phyloP scores from a whole-genome alignment of 2,888 invertebrate species.

The Dicranocentrus wangi region DNA sequence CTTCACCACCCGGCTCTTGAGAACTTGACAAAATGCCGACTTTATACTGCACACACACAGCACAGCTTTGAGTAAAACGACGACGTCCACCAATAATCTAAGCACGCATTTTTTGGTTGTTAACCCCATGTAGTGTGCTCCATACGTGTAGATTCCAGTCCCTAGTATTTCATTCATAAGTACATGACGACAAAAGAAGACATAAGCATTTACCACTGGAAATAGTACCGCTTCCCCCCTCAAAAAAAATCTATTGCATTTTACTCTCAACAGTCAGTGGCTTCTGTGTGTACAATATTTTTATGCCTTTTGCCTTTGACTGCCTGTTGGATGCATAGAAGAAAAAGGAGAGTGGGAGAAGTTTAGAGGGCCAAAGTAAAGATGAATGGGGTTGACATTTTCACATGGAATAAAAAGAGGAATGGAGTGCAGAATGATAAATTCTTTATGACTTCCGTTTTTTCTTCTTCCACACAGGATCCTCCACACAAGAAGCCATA shows the following conservation, averaged over 20 bases:
- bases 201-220: slow-evolving; percentile 1
- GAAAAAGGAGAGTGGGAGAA: slow-evolving; percentile 2
- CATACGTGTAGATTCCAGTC: background rate
- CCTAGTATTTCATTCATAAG: slow-evolving; percentile 43
- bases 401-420: slow-evolving; percentile 42
- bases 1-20: too few species aligned
- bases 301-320: slow-evolving; percentile 44
- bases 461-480: slow-evolving; percentile 62
- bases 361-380: slow-evolving; percentile 29
- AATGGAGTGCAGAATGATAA: slow-evolving; percentile 68
- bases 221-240: background rate
- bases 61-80: too few species aligned
- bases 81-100: slow-evolving; percentile 12
- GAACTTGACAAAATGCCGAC: too few species aligned
- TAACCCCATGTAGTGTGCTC: slow-evolving; percentile 51
- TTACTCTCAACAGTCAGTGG: background rate
- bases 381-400: slow-evolving; percentile 63
- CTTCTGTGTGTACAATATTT: slow-evolving; percentile 22
- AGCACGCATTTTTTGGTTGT: slow-evolving; percentile 56
- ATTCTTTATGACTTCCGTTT: slow-evolving; percentile 73
- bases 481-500: slow-evolving; percentile 24
- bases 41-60: too few species aligned
- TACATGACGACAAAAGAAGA: slow-evolving; percentile 10
- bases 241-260: background rate
- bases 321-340: slow-evolving; percentile 55